A percentile compares a stretch with the other conserved stretches of the same genome.
Evolutionary conservation across 2,797 vertebrate genomes (phyloP).

Genomic region (Periparus ater): DNA sequence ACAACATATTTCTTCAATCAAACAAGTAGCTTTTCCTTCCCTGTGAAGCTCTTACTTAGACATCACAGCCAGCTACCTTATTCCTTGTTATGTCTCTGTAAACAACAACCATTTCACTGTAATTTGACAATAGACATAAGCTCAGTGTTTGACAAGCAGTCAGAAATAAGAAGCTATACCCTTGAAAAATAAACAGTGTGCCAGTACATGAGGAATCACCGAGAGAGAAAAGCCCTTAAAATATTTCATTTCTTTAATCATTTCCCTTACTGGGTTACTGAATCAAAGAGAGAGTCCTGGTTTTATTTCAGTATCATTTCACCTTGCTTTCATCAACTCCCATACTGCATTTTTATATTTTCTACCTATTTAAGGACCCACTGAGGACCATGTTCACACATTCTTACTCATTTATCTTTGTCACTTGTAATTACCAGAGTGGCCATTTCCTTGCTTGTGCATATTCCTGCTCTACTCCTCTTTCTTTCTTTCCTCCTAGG

Average conservation of each 20-base stretch:
- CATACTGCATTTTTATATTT: conserved; percentile 42
- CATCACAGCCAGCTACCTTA: background rate
- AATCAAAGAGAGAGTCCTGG: conserved; percentile 42
- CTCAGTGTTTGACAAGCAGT: background rate
- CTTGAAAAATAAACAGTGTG: conserved; percentile 31
- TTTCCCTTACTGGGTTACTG: conserved; percentile 37
- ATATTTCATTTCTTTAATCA: conserved; percentile 44
- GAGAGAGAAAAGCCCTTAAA: background rate
- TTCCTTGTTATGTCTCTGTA: background rate
- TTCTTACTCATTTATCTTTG: conserved; percentile 68
- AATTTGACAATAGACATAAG: background rate
- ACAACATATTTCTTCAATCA: background rate
- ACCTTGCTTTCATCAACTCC: conserved; percentile 46
- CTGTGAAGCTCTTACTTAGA: background rate
- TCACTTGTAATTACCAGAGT: conserved; percentile 66
- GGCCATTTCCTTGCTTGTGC: conserved; percentile 35
- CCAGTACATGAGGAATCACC: background rate
- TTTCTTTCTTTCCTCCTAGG: conserved; percentile 53
- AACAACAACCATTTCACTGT: background rate
- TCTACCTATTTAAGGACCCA: conserved; percentile 55
- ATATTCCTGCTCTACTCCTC: conserved; percentile 2
- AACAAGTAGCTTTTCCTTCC: background rate
- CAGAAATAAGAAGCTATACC: background rate
- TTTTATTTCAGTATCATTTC: conserved; percentile 50
- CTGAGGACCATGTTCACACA: conserved; percentile 53